These are phyloP conservation scores for Octopus bimaculoides DNA, from an alignment of 1,140 invertebrate genomes.

Conservation along the genomic window DNA sequence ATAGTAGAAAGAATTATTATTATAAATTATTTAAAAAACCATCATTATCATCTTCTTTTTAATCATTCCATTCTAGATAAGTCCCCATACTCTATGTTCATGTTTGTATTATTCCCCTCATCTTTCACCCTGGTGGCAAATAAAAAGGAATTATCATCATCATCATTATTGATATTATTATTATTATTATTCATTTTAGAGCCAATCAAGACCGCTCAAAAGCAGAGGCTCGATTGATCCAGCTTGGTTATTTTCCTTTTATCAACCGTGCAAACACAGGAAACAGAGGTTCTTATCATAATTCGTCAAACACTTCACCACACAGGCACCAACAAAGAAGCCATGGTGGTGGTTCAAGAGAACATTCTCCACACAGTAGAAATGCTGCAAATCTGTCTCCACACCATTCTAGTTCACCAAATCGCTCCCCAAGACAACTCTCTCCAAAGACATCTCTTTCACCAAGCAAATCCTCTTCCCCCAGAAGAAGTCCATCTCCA, in stretches of 20 bases:
- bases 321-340: neutral
- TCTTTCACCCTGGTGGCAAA: no score
- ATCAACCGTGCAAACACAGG: neutral
- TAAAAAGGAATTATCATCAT: no score
- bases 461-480: conserved; percentile 1
- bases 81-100: no score
- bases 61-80: no score
- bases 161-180: neutral
- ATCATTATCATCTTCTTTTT: no score
- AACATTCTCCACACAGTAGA: neutral
- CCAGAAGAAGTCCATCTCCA: conserved; percentile 5
- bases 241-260: neutral
- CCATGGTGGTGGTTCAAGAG: neutral
- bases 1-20: no score
- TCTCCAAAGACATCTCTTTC: neutral
- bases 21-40: no score
- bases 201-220: neutral
- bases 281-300: neutral
- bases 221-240: neutral
- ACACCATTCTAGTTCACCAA: conserved; percentile 1
- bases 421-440: neutral
- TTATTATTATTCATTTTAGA: neutral
- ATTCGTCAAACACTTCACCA: neutral
- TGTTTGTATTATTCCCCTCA: no score
- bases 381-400: neutral